Evolutionary conservation across 2,888 invertebrate genomes (phyloP).

Genomic region (Lucinisca nassula): DNA sequence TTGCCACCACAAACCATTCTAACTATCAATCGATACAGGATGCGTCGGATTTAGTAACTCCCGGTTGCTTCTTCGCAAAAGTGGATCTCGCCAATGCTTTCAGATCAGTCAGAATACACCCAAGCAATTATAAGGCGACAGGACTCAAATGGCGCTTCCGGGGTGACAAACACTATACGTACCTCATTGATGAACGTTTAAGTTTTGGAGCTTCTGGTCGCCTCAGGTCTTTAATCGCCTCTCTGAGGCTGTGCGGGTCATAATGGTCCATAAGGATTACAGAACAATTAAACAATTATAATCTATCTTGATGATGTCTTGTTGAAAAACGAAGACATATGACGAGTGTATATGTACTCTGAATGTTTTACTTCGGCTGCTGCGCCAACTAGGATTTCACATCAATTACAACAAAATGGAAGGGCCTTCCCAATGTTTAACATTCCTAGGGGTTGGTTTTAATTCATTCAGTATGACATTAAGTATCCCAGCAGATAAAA

Average conservation of each 20-base stretch:
- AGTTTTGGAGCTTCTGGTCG: neutral
- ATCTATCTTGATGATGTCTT: conserved; percentile 34
- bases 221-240: neutral
- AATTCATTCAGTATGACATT: conserved; percentile 1
- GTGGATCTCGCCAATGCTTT: neutral
- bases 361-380: neutral
- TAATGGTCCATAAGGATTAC: conserved; percentile 11
- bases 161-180: conserved; percentile 6
- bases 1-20: conserved; percentile 7
- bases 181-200: conserved; percentile 6
- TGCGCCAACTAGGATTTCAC: conserved; percentile 16
- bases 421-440: conserved; percentile 3
- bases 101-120: neutral
- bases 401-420: conserved; percentile 40
- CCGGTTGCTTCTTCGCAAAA: neutral
- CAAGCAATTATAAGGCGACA: conserved; percentile 4
- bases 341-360: neutral
- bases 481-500: conserved; percentile 10
- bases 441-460: conserved; percentile 14
- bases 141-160: conserved; percentile 15
- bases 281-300: conserved; percentile 5
- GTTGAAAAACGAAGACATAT: neutral
- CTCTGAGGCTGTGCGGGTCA: conserved; percentile 22
- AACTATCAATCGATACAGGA: neutral
- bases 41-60: neutral